These are phyloP conservation scores for Pseudorectes ferrugineus DNA, from an alignment of 2,113 vertebrate species.

Conservation along the genomic window DNA sequence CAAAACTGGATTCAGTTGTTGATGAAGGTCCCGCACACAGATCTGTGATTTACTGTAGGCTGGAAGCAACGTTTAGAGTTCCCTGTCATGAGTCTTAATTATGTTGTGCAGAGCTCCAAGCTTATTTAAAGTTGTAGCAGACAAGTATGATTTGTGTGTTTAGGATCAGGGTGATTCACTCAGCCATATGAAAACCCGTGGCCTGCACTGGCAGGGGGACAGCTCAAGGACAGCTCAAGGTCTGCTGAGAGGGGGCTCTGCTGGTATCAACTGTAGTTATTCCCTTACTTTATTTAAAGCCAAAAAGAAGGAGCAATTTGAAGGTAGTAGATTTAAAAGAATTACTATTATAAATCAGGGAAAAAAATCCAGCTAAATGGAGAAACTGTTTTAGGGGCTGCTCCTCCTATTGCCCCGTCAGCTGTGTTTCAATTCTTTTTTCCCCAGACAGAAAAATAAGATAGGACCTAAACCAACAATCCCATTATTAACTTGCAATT, in stretches of 20 bases:
- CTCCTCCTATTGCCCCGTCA: background rate
- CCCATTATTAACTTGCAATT: background rate
- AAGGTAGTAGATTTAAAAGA: background rate
- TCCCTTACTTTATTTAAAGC: background rate
- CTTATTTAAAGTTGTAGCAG: constrained; percentile 13
- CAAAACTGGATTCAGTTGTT: background rate
- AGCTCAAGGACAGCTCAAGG: background rate
- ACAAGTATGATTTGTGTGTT: background rate
- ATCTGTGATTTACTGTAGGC: constrained; percentile 7
- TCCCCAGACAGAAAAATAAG: background rate
- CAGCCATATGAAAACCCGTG: background rate
- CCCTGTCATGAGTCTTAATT: background rate
- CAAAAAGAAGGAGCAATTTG: background rate
- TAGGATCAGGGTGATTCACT: background rate
- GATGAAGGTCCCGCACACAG: background rate
- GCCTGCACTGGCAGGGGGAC: background rate
- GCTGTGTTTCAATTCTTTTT: background rate
- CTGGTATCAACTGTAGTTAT: background rate
- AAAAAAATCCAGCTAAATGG: background rate
- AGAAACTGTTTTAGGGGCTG: background rate
- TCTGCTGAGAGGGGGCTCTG: background rate
- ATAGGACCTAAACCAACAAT: background rate
- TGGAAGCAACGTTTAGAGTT: constrained; percentile 13
- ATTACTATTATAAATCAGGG: background rate
- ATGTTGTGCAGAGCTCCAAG: background rate